Base-by-base conservation (phyloP, 2,888 invertebrate species). In the Brachyptera risi region DNA sequence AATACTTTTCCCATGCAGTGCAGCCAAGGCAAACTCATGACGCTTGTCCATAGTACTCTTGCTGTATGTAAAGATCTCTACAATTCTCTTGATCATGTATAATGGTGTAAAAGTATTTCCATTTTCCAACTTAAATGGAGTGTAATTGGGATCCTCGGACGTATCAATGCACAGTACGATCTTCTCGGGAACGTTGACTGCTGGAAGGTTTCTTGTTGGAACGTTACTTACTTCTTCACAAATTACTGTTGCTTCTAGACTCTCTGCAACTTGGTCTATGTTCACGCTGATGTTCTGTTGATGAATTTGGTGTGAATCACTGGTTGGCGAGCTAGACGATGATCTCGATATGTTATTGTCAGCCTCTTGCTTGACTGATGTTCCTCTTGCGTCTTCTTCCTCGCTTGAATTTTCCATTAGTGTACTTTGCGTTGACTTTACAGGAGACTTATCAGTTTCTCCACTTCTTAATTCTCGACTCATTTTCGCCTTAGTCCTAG, bases 101-200 rank as follows among this genome's bases (percentile, higher is more conserved):
- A 86, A 72, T 0, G 84, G 80, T 11, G 79, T 1, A 13, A 47
- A 47, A 11, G 24, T 21, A 19, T 79, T 78, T 1, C 81, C 83
- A 68, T 81, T 80, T 1, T 77, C 79, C 0, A 82, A 70, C 65
- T 74, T 72, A 67, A 79, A 86, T 1, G 79, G 71, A 0, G 83
- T 80, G 63, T 74, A 79, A 59, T 79, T 75, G 61, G 78, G 78
- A 68, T 85, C 83, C 67, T 78, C 77, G 51, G 82, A 82, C 11
- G 82, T 73, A 71, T 87, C 87, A 62, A 87, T 73, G 62, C 85
- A 82, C 58, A 87, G 73, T 23, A 86, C 75, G 38, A 86, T 84
- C 69, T 77, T 83, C 70, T 86, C 86, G 0, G 81, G 81, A 4
- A 82, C 75, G 72, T 84, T 83, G 0, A 70, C 31, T 1, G 66